Conservation (phyloP, 1,140 invertebrate species). For the Grapholita molesta region DNA sequence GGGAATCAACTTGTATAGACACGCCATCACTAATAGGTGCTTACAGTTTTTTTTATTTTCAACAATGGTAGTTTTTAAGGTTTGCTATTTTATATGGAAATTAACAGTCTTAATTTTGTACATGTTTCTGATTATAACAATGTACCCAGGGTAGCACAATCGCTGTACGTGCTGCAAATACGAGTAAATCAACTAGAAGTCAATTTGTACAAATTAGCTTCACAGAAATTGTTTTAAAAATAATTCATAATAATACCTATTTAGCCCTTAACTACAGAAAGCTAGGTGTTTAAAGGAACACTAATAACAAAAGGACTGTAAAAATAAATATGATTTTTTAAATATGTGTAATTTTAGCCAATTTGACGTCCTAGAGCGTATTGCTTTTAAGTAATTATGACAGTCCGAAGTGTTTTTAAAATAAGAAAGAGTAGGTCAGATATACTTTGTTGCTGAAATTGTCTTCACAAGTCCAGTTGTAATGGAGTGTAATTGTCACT, state of each 20-base stretch:
- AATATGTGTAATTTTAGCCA: neutral
- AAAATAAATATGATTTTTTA: neutral
- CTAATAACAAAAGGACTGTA: neutral
- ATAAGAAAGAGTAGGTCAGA: neutral
- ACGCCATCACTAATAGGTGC: too few relatives aligned
- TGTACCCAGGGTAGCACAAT: neutral
- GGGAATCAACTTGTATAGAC: too few relatives aligned
- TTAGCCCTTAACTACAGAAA: neutral
- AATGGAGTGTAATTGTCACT: neutral
- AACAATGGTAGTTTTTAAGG: neutral
- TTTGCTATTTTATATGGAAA: neutral
- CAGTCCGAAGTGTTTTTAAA: neutral
- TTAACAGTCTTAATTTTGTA: neutral
- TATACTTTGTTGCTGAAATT: neutral
- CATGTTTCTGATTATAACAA: neutral
- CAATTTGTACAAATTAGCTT: neutral
- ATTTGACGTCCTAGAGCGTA: neutral
- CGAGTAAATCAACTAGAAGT: neutral
- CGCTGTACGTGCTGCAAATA: neutral
- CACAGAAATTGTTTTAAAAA: conserved; percentile 3
- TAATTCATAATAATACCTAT: neutral
- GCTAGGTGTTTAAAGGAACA: neutral
- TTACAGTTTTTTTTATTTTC: too few relatives aligned
- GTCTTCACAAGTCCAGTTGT: neutral
- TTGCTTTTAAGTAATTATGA: neutral